Evolutionary conservation across 2,888 invertebrate species (phyloP), one percentile per base, ranked within the genome.

Genomic region (Gandaritis pyraliata): DNA sequence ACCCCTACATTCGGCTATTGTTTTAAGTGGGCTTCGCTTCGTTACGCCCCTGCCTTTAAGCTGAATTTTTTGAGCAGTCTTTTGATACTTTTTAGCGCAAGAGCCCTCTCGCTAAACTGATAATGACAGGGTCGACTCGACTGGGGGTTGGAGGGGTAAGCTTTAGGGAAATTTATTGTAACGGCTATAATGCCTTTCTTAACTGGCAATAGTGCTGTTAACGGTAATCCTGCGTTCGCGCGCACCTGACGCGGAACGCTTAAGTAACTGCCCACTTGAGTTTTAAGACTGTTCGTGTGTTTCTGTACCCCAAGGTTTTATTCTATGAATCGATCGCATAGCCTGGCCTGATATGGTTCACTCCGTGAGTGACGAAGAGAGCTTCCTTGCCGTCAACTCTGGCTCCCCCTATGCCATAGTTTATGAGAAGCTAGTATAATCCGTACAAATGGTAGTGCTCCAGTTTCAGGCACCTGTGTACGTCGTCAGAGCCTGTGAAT

Each of bases 11-110:
- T 90, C 85, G 80, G 90, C 90, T 90, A 91, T 92, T 91, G 92
- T 92, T 92, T 92, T 90, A 92, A 91, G 90, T 89, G 87, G 83
- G 80, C 80, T 82, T 83, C 88, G 86, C 90, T 92, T 91, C 86
- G 90, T 91, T 90, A 90, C 90, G 81, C 90, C 88, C 88, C 86
- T 73, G 78, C 81, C 77, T 85, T 91, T 83, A 54, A 80, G 77
- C 77, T 77, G 81, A 82, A 83, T 86, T 86, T 71, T 87, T 84
- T 78, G 78, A 87, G 86, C 87, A 82, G 64, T 60, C 64, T 59
- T 64, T 64, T 83, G 81, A 80, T 81, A 79, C 83, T 86, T 90
- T 90, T 84, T 81, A 75, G 72, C 65, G 66, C 69, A 76, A 82
- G 83, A 80, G 80, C 86, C 86, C 90, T 75, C 80, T 74, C 79